These are phyloP conservation scores for Hermaeophaga mercurialis DNA, from an alignment of 2,888 invertebrate genomes.

Conservation along the genomic window DNA sequence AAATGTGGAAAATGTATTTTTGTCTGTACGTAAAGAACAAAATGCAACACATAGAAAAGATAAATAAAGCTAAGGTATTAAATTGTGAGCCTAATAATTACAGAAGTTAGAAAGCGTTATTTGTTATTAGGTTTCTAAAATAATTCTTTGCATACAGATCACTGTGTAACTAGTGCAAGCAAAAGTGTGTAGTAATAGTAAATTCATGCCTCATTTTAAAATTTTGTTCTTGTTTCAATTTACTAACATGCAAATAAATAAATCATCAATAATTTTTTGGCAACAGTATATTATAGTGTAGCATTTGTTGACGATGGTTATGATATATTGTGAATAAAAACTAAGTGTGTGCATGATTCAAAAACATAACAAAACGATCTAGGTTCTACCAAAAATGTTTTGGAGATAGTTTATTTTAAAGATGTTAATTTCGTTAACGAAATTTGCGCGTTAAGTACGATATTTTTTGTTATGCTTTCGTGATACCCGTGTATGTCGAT, in stretches of 20 bases:
- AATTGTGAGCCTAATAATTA: conserved; percentile 32
- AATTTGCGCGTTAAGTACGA: no score
- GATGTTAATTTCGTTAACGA: no score
- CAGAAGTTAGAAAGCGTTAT: conserved; percentile 35
- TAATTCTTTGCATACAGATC: conserved; percentile 53
- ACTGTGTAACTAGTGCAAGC: conserved; percentile 44
- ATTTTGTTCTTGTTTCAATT: conserved; percentile 27
- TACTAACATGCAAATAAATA: conserved; percentile 14
- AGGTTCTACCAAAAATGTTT: no score
- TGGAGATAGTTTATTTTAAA: no score
- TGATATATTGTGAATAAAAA: conserved; percentile 14
- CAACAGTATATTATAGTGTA: not conserved
- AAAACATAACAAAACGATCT: conserved; percentile 10
- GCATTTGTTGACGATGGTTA: conserved; percentile 19
- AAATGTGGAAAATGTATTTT: conserved; percentile 25
- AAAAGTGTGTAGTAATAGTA: conserved; percentile 30
- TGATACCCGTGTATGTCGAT: conserved; percentile 11
- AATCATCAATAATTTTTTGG: not conserved
- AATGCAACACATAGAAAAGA: conserved; percentile 32
- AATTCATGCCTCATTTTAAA: conserved; percentile 53
- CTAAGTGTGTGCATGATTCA: not conserved
- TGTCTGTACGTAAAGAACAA: conserved; percentile 53
- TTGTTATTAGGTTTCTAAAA: conserved; percentile 28
- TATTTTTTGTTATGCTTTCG: conserved; percentile 12
- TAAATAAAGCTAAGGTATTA: conserved; percentile 36